Conservation (phyloP, 2,113 vertebrate genomes). For the Rhodinocichla rosea region DNA sequence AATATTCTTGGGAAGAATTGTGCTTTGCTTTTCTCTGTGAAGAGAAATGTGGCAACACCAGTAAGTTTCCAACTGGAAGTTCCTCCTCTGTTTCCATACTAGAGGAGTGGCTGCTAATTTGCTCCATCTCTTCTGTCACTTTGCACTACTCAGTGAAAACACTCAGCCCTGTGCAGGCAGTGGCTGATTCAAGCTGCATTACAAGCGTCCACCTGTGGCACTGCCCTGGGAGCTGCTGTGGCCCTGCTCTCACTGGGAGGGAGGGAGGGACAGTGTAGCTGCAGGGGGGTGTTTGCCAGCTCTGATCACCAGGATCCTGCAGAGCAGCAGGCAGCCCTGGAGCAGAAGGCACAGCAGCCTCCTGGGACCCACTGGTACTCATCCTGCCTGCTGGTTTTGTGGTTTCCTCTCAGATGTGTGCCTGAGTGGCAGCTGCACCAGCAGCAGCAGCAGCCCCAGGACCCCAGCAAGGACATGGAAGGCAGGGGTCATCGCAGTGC, state of each 20-base stretch:
- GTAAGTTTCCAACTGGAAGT: neutral
- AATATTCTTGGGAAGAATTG: too few relatives aligned
- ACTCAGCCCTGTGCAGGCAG: neutral
- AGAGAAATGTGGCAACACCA: too few relatives aligned
- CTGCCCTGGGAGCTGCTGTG: neutral
- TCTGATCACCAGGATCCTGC: neutral
- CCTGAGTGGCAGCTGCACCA: neutral
- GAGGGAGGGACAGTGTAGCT: neutral
- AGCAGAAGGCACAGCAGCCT: neutral
- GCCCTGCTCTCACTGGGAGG: neutral
- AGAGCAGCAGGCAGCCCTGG: neutral
- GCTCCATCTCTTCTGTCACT: neutral
- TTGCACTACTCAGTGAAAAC: neutral
- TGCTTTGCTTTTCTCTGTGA: too few relatives aligned
- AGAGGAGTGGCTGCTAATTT: neutral
- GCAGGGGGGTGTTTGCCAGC: neutral
- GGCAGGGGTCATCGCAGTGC: neutral
- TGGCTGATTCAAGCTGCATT: neutral
- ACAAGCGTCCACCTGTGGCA: neutral
- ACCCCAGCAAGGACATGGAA: accelerated
- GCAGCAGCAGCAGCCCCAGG: neutral
- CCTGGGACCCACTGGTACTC: neutral
- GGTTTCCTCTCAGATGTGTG: neutral
- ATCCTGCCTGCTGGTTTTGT: accelerated
- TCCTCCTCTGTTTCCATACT: neutral